A percentile compares a stretch with the other conserved stretches of the same genome.
These are phyloP conservation scores for Noctuana brunneofusca DNA, from an alignment of 2,888 invertebrate species.

Conservation along the genomic window DNA sequence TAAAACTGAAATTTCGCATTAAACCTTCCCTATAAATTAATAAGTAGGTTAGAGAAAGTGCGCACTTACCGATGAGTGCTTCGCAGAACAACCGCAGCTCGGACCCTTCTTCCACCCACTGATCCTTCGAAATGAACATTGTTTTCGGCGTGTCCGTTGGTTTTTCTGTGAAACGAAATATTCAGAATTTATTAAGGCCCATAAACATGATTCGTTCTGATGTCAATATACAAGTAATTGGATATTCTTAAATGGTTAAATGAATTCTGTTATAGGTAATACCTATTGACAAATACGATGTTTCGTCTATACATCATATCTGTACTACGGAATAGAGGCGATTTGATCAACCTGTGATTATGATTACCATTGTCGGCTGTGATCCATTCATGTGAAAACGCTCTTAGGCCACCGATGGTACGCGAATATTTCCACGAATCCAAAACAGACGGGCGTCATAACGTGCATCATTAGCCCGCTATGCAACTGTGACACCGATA, in stretches of 20 bases:
- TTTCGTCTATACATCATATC: no score
- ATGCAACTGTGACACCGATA: conserved; percentile 18
- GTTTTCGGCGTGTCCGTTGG: conserved; percentile 84
- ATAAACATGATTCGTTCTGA: background rate
- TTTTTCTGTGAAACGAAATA: conserved; percentile 79
- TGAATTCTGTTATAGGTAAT: no score
- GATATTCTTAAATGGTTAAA: no score
- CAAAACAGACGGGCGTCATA: conserved; percentile 12
- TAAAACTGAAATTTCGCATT: background rate
- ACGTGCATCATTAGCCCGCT: conserved; percentile 17
- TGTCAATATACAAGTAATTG: background rate
- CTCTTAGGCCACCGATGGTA: conserved; percentile 13
- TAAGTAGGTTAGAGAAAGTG: conserved; percentile 21
- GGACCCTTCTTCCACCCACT: conserved; percentile 84
- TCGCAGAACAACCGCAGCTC: conserved; percentile 89
- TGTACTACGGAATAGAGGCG: no score
- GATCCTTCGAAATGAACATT: conserved; percentile 86
- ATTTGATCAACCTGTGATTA: background rate
- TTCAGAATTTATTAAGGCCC: background rate
- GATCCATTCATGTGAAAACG: background rate
- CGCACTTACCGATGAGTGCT: conserved; percentile 87
- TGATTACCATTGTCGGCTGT: background rate
- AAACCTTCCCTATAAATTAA: conserved; percentile 23
- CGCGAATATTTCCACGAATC: conserved; percentile 23
- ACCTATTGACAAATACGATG: no score